phyloP scores from a whole-genome alignment of 1,140 invertebrate species.

The Drosophila pseudoobscura region DNA sequence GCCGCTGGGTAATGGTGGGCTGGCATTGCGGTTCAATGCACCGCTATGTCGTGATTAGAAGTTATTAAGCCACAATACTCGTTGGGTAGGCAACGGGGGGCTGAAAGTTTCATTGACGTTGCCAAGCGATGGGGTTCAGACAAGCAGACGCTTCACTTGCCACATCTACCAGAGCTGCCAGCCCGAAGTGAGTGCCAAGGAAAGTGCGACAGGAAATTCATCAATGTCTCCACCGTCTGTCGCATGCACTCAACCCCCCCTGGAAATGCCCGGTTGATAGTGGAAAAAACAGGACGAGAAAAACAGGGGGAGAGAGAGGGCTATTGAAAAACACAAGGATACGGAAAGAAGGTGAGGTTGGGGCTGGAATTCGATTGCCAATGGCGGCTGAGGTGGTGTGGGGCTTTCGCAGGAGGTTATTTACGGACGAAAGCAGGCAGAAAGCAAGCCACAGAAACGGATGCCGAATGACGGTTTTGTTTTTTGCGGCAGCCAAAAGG shows the following conservation, averaged over 20 bases:
- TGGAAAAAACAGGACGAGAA: slow-evolving; percentile 5
- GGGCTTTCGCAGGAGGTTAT: slow-evolving; percentile 27
- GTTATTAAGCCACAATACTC: slow-evolving; percentile 78
- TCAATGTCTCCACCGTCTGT: slow-evolving; percentile 74
- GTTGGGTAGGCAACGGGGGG: slow-evolving; percentile 56
- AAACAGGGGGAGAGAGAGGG: slow-evolving; percentile 1
- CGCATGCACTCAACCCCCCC: slow-evolving; percentile 60
- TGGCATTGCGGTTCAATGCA: slow-evolving; percentile 66
- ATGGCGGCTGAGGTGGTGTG: no score
- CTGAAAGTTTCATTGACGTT: slow-evolving; percentile 46
- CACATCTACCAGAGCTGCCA: slow-evolving; percentile 3
- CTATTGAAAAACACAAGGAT: slow-evolving; percentile 8
- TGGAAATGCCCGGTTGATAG: slow-evolving; percentile 71
- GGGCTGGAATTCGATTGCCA: no score
- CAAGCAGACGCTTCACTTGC: background rate
- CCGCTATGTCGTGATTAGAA: slow-evolving; percentile 71
- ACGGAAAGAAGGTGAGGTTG: slow-evolving; percentile 13
- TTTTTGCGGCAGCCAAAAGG: slow-evolving; percentile 41
- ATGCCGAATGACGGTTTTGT: slow-evolving; percentile 29
- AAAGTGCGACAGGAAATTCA: slow-evolving; percentile 75
- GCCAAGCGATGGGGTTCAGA: slow-evolving; percentile 16
- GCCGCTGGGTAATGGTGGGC: no score
- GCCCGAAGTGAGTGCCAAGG: slow-evolving; percentile 41
- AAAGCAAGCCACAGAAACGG: slow-evolving; percentile 54
- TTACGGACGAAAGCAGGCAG: slow-evolving; percentile 51